Percentiles rank a stretch among this genome's conserved stretches.
phyloP scores from a whole-genome alignment of 2,888 invertebrate genomes.

The Nesidiocoris tenuis region DNA sequence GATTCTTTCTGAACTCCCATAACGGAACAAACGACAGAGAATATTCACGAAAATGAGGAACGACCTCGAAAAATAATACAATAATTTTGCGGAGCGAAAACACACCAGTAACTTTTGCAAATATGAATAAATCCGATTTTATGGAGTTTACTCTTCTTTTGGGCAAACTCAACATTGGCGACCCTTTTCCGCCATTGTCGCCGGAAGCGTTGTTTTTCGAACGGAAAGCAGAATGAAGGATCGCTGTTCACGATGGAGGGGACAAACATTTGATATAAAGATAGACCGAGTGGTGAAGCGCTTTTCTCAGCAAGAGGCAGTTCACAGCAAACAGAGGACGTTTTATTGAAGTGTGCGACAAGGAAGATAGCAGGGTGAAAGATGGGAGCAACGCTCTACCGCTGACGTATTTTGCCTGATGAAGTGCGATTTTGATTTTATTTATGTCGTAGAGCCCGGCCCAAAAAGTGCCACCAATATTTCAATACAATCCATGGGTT shows the following conservation, averaged over 20 bases:
- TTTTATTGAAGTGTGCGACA: neutral
- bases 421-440: no score
- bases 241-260: neutral
- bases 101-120: neutral
- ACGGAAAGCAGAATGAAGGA: neutral
- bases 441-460: no score
- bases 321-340: neutral
- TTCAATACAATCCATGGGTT: no score
- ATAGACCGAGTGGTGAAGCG: no score
- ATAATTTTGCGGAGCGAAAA: neutral
- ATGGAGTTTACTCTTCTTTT: neutral
- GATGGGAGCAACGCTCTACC: no score
- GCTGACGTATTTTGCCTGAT: no score
- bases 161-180: neutral
- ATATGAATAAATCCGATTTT: neutral
- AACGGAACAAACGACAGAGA: no score
- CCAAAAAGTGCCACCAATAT: no score
- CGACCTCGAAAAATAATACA: no score
- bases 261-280: neutral
- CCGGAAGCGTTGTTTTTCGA: neutral
- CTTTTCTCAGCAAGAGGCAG: neutral
- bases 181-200: neutral
- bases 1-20: no score
- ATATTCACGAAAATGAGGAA: no score
- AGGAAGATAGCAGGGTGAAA: no score